Evolutionary conservation across 2,113 vertebrate genomes (phyloP).

Genomic region (Gyps fulvus): DNA sequence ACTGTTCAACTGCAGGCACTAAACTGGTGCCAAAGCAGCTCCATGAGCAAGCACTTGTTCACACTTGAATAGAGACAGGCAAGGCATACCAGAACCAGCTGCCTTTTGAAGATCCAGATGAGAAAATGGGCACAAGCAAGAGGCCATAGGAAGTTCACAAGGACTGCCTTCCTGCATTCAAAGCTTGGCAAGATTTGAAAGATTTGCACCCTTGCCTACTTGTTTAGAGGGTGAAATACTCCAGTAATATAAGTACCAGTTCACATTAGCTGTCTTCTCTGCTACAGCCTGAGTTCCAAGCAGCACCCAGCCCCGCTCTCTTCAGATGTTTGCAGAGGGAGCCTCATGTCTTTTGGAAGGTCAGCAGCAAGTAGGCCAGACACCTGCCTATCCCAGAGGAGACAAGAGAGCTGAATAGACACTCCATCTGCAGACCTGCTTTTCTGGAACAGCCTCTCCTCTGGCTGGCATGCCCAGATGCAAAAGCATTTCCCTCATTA

Average conservation of each 20-base stretch:
- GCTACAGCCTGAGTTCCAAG: background rate
- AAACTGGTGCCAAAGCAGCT: background rate
- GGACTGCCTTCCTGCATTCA: background rate
- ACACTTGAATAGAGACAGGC: background rate
- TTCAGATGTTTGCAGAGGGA: background rate
- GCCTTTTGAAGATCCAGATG: background rate
- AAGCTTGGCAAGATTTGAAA: background rate
- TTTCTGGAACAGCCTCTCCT: background rate
- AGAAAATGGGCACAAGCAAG: background rate
- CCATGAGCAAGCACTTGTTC: background rate
- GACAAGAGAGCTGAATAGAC: background rate
- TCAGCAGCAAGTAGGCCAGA: background rate
- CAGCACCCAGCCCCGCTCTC: background rate
- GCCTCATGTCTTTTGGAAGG: background rate
- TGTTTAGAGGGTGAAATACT: background rate
- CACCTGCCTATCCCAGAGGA: background rate
- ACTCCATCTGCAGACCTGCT: background rate
- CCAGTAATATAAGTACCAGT: background rate
- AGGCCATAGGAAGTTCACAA: background rate
- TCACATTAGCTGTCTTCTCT: background rate
- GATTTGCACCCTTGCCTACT: background rate
- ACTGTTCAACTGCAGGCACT: background rate
- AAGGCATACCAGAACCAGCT: background rate
- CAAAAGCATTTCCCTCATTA: background rate
- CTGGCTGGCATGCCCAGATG: background rate